These are phyloP conservation scores for Pangasius sanitwongsei DNA, from an alignment of 2,797 vertebrate genomes.

Conservation along the genomic window DNA sequence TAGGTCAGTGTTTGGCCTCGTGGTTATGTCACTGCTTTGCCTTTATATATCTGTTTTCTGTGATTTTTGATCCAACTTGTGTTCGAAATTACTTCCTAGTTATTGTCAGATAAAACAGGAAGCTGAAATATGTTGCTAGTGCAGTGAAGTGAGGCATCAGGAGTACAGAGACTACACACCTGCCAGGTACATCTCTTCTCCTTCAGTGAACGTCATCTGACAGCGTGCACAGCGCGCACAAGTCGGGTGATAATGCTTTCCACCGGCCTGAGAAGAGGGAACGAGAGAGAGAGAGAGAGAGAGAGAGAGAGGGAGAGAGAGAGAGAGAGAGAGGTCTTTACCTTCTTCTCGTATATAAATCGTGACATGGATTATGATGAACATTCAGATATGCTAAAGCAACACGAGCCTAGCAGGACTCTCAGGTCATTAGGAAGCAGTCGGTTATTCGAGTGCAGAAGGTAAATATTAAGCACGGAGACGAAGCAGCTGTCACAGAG, in stretches of 20 bases:
- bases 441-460: background rate
- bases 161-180: slow-evolving; percentile 70
- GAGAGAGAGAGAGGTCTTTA: background rate
- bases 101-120: background rate
- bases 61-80: background rate
- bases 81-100: background rate
- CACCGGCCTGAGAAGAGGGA: slow-evolving; percentile 81
- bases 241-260: slow-evolving; percentile 92
- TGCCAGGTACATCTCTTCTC: slow-evolving; percentile 97
- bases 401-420: background rate
- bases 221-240: slow-evolving; percentile 94
- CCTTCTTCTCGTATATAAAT: background rate
- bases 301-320: slow-evolving; percentile 14
- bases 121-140: background rate
- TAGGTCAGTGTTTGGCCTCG: background rate
- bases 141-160: background rate
- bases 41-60: background rate
- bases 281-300: background rate
- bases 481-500: background rate
- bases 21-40: background rate
- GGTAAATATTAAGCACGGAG: background rate
- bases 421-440: background rate
- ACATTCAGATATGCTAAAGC: background rate
- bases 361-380: background rate
- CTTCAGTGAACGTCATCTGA: slow-evolving; percentile 93